Percentiles rank a stretch among this genome's conserved stretches.
Conservation (phyloP, 1,140 invertebrate species). For the Conopomorpha cramerella region DNA sequence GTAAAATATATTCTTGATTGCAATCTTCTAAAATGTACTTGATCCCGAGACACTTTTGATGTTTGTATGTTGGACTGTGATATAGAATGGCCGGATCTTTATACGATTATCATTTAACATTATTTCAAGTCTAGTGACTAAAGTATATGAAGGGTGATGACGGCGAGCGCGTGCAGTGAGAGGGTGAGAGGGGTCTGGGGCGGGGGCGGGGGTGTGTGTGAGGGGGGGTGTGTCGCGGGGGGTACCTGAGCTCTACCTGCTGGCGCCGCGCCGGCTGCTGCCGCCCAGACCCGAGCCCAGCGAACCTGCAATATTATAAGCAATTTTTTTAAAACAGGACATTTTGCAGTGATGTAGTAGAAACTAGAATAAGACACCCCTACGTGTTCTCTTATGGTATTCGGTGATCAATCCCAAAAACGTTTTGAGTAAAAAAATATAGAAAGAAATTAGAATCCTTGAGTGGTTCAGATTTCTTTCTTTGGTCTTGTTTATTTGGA, state of each 20-base stretch:
- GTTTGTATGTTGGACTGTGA: too few species aligned
- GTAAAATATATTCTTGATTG: too few species aligned
- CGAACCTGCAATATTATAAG: constrained; percentile 17
- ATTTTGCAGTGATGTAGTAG: background rate
- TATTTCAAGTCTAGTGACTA: too few species aligned
- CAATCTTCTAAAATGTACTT: too few species aligned
- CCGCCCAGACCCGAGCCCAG: constrained; percentile 38
- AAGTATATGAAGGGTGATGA: too few species aligned
- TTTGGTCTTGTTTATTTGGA: too few species aligned
- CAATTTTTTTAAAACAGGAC: background rate
- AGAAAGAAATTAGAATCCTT: too few species aligned
- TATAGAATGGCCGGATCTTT: too few species aligned
- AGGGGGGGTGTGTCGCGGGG: constrained; percentile 28
- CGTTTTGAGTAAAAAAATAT: background rate
- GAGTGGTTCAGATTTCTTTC: too few species aligned
- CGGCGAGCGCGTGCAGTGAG: background rate
- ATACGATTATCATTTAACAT: too few species aligned
- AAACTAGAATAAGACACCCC: background rate
- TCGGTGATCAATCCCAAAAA: background rate
- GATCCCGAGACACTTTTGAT: too few species aligned
- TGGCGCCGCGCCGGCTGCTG: constrained; percentile 42
- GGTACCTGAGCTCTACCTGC: constrained; percentile 62
- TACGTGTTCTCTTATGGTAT: background rate
- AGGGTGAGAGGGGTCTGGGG: constrained; percentile 10
- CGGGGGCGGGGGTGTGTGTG: constrained; percentile 14